Base-by-base conservation (phyloP, 2,888 invertebrate species). In the Euclidia mi region DNA sequence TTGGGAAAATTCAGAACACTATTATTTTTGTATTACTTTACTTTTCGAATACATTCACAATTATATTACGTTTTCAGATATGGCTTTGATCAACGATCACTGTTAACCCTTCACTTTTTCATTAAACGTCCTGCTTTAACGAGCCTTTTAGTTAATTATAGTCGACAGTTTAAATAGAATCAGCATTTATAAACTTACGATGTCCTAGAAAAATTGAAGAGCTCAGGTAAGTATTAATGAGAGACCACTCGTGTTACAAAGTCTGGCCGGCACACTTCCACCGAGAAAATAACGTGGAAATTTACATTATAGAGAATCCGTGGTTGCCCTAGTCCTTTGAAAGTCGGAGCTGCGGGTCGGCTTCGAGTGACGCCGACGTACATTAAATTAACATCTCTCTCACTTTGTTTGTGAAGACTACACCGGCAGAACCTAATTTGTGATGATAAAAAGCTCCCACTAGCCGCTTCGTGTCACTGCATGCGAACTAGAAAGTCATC, bases 261-360 rank as follows among this genome's bases (percentile, higher is more conserved):
- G 91, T 90, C 91, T 86, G 87, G 81, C 84, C 84, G 83, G 87
- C 85, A 78, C 79, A 84, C 85, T 84, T 82, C 84, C 84, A 84
- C 86, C 81, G 90, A 88, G 89, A 87, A 92, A 93, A 93, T 93
- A 92, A 93, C 90, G 84, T 81, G 86, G 81, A 89, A 93, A 94
- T 94, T 94, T 94, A 91, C 94, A 94, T 94, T 92, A 94, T 92
- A 92, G 92, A 92, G 90, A 93, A 91, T 90, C 92, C 90, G 92
- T 92, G 92, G 91, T 89, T 81, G 82, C 86, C 87, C 86, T 85
- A 80, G 89, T 90, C 92, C 92, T 93, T 93, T 92, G 92, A 92
- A 91, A 91, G 87, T 87, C 83, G 81, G 87, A 76, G 81, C 84
- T 84, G 73, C 68, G 85, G 81, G 86, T 82, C 82, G 85, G 90